A percentile compares a stretch with the other conserved stretches of the same genome.
Conservation (phyloP, 2,113 vertebrate genomes). For the Brachyhypopomus occidentalis region DNA sequence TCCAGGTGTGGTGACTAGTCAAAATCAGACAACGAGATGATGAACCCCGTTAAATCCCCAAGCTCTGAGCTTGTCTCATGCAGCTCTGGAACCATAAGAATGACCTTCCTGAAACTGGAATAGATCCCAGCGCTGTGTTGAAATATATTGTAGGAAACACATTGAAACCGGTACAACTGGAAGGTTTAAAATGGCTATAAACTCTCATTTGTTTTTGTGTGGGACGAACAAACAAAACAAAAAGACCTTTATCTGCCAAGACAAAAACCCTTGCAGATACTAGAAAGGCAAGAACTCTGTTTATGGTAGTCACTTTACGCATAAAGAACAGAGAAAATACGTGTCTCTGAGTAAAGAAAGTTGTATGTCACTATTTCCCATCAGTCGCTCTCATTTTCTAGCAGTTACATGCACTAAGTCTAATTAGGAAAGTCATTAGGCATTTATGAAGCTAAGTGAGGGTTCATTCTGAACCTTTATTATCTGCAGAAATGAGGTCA, state of each 20-base stretch:
- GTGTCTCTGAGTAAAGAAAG: background rate
- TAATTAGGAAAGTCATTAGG: constrained; percentile 24
- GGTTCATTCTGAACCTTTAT: background rate
- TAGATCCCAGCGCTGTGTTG: constrained; percentile 65
- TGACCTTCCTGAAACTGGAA: constrained; percentile 61
- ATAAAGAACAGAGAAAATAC: background rate
- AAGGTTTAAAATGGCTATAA: constrained; percentile 73
- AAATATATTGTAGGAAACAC: constrained; percentile 75
- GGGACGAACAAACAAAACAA: constrained; percentile 56
- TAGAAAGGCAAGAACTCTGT: background rate
- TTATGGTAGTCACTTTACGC: background rate
- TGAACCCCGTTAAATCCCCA: constrained; percentile 58
- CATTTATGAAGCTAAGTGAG: constrained; percentile 18
- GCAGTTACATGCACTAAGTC: constrained; percentile 1
- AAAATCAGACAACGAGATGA: constrained; percentile 60
- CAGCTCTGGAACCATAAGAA: constrained; percentile 68
- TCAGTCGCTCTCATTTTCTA: background rate
- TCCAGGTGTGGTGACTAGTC: constrained; percentile 65
- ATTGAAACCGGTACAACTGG: constrained; percentile 63
- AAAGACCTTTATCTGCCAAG: constrained; percentile 25
- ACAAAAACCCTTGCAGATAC: constrained; percentile 16
- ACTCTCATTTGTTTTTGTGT: constrained; percentile 66
- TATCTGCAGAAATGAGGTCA: background rate
- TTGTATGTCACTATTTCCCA: background rate
- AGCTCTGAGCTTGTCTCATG: constrained; percentile 54